Conservation (phyloP, 2,888 invertebrate species). For the Trissolcus brochymenae region DNA sequence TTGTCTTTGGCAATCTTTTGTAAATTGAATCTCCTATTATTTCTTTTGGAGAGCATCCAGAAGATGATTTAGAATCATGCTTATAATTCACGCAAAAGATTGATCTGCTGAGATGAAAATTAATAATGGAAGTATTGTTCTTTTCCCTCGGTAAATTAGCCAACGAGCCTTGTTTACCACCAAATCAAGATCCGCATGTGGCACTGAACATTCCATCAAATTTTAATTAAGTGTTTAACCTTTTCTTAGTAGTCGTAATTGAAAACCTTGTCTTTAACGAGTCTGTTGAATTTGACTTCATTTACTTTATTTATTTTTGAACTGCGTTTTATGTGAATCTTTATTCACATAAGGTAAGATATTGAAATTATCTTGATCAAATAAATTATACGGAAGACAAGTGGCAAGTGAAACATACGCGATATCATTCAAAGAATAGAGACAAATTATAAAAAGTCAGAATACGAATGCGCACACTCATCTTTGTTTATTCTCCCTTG, state of each 20-base stretch:
- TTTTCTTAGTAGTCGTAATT: no score
- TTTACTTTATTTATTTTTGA: no score
- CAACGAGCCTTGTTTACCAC: constrained; percentile 8
- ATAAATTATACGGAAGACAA: background rate
- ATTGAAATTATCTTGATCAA: no score
- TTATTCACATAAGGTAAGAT: no score
- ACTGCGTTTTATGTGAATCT: no score
- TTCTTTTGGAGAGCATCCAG: constrained; percentile 43
- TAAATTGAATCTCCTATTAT: constrained; percentile 24
- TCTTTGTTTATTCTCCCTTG: constrained; percentile 33
- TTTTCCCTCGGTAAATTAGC: constrained; percentile 4
- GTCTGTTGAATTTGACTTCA: no score
- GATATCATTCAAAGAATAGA: constrained; percentile 3
- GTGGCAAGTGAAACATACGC: constrained; percentile 24
- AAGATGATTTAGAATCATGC: constrained; percentile 21
- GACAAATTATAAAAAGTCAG: constrained; percentile 1
- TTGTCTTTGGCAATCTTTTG: constrained; percentile 19
- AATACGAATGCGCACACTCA: constrained; percentile 3
- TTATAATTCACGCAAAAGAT: constrained; percentile 22
- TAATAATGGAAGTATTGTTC: constrained; percentile 25
- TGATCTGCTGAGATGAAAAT: constrained; percentile 23
- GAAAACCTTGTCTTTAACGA: no score
- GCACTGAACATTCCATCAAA: no score
- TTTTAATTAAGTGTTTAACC: no score
- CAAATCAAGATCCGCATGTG: background rate